Evolutionary conservation across 2,888 invertebrate species (phyloP).

Genomic region (Xestia c-nigrum): DNA sequence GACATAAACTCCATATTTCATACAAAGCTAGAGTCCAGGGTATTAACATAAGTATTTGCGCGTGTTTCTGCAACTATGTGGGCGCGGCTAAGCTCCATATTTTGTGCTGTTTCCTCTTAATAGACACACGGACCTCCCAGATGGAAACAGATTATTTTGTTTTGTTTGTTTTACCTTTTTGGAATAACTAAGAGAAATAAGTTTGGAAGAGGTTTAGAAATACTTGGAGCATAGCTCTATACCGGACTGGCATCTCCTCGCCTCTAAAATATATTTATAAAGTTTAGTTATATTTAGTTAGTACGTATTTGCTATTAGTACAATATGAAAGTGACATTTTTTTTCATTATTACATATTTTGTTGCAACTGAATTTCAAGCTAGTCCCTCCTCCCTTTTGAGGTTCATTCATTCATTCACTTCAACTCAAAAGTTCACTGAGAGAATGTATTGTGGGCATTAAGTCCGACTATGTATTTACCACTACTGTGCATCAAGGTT

Average conservation of each 20-base stretch:
- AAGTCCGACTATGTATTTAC: too few species aligned
- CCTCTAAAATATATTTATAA: background rate
- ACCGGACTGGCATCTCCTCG: background rate
- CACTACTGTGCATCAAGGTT: too few species aligned
- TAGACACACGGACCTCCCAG: background rate
- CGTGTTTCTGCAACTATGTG: slow-evolving; percentile 30
- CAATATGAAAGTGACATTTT: too few species aligned
- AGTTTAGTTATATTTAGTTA: too few species aligned
- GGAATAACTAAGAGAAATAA: background rate
- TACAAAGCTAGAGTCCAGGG: slow-evolving; percentile 13
- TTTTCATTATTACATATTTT: background rate
- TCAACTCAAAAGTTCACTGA: too few species aligned
- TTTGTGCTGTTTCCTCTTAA: slow-evolving; percentile 27
- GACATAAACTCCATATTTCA: slow-evolving; percentile 18
- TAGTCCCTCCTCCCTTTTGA: too few species aligned
- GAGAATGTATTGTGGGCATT: too few species aligned
- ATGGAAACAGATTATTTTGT: background rate
- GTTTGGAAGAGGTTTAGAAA: background rate
- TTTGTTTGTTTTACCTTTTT: slow-evolving; percentile 4
- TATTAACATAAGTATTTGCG: slow-evolving; percentile 47
- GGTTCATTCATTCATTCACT: too few species aligned
- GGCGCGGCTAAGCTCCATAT: slow-evolving; percentile 37
- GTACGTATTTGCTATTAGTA: too few species aligned
- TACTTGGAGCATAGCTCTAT: background rate
- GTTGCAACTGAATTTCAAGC: too few species aligned